A percentile compares a stretch with the other conserved stretches of the same genome.
These are phyloP conservation scores for Presbytis comata DNA, from an alignment of 2,797 vertebrate genomes.

Conservation along the genomic window DNA sequence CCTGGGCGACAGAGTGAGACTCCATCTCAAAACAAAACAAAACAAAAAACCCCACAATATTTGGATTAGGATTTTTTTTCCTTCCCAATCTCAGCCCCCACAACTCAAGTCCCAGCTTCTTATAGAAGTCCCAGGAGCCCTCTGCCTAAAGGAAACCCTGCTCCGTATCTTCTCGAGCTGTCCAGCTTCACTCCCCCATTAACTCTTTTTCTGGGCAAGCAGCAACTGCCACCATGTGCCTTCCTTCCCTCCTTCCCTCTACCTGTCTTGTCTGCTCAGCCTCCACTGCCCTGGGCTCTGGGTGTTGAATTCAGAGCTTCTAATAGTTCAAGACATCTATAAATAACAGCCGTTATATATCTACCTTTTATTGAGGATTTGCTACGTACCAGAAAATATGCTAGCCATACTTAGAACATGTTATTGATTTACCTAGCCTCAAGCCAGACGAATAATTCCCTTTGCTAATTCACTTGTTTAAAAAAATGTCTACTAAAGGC, in stretches of 20 bases:
- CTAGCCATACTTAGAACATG: background rate
- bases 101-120: background rate
- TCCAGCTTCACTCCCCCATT: background rate
- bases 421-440: background rate
- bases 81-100: background rate
- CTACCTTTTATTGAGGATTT: background rate
- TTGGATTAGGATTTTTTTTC: background rate
- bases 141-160: fast-evolving
- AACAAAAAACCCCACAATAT: background rate
- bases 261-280: background rate
- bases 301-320: background rate
- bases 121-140: background rate
- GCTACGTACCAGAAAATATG: background rate
- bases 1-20: background rate
- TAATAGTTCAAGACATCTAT: background rate
- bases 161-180: background rate
- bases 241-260: background rate
- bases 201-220: background rate
- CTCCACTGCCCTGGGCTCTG: background rate
- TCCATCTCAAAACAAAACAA: background rate
- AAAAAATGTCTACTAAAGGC: background rate
- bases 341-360: background rate
- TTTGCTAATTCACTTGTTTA: conserved; percentile 8
- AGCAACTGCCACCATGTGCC: background rate
- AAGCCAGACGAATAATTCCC: background rate